Conservation (phyloP, 2,888 invertebrate species). For the Pollenia griseotomentosa region DNA sequence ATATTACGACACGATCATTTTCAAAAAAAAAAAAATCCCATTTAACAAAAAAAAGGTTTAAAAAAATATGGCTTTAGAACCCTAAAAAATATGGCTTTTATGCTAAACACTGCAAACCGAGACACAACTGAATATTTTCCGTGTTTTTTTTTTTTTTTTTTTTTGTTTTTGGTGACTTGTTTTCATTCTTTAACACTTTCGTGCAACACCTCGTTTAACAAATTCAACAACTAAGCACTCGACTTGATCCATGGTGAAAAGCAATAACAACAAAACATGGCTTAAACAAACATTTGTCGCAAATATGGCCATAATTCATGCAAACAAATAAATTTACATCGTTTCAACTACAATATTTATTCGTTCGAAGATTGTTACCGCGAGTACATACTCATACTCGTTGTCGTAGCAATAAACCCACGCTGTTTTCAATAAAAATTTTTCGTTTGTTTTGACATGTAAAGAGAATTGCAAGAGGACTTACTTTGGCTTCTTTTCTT, state of each 20-base stretch:
- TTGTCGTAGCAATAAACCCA: slow-evolving; percentile 55
- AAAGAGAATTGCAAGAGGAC: slow-evolving; percentile 71
- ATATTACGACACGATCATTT: slow-evolving; percentile 69
- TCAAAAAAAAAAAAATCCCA: slow-evolving; percentile 25
- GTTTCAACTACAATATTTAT: slow-evolving; percentile 59
- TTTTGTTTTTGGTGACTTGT: not conserved
- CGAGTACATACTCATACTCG: slow-evolving; percentile 5
- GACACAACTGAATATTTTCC: slow-evolving; percentile 20
- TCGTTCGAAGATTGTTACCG: not conserved
- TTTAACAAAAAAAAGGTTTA: slow-evolving; percentile 31
- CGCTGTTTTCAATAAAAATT: slow-evolving; percentile 60
- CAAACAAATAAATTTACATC: slow-evolving; percentile 80
- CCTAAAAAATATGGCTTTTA: slow-evolving; percentile 57
- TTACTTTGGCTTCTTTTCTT: slow-evolving; percentile 7
- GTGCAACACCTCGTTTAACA: slow-evolving; percentile 66
- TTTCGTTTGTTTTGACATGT: slow-evolving; percentile 45
- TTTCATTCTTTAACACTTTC: slow-evolving; percentile 62
- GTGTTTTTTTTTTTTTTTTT: not conserved
- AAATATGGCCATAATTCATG: slow-evolving; percentile 82
- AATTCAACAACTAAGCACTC: slow-evolving; percentile 41
- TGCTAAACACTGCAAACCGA: slow-evolving; percentile 58
- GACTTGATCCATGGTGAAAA: slow-evolving; percentile 25
- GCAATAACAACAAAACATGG: slow-evolving; percentile 27
- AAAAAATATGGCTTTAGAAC: slow-evolving; percentile 59
- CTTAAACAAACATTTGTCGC: slow-evolving; percentile 78